Conservation (phyloP, 37 sponge, comb jelly and placozoan species). For the Dysidea cf. avara region DNA sequence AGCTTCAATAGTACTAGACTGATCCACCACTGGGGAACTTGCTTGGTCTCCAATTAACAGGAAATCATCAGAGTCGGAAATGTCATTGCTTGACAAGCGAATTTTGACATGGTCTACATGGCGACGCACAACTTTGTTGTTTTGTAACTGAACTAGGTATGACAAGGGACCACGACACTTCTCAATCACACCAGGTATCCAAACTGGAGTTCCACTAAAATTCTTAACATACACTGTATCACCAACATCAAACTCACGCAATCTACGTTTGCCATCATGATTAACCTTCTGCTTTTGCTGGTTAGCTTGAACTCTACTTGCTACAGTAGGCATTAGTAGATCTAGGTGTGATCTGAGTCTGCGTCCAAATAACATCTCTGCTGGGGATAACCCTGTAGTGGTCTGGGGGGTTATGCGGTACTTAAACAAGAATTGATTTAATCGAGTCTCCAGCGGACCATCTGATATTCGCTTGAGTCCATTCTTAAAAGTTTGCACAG, state of each 20-base stretch:
- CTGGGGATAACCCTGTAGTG: conserved; percentile 36
- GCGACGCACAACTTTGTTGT: too few species aligned
- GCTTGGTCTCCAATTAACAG: too few species aligned
- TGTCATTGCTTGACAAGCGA: too few species aligned
- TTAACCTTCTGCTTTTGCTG: conserved; percentile 10
- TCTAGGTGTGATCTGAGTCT: conserved; percentile 28
- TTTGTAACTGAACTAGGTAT: too few species aligned
- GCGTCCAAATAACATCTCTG: conserved; percentile 24
- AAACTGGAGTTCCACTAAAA: too few species aligned
- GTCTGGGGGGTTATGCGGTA: conserved; percentile 9
- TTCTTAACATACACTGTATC: too few species aligned
- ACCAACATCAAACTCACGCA: not conserved
- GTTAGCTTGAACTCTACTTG: conserved; percentile 12
- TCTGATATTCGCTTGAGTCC: conserved; percentile 9
- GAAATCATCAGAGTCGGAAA: too few species aligned
- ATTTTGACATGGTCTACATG: too few species aligned
- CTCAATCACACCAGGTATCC: too few species aligned
- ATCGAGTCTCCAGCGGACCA: conserved; percentile 1
- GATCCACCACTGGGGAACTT: too few species aligned
- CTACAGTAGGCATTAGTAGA: conserved; percentile 12
- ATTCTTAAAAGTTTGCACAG: conserved; percentile 32
- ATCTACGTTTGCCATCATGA: conserved; percentile 15
- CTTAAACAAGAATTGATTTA: conserved; percentile 15
- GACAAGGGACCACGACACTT: too few species aligned
- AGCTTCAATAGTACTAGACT: too few species aligned